phyloP scores from a whole-genome alignment of 2,888 invertebrate genomes.

The Aphodius sticticus region DNA sequence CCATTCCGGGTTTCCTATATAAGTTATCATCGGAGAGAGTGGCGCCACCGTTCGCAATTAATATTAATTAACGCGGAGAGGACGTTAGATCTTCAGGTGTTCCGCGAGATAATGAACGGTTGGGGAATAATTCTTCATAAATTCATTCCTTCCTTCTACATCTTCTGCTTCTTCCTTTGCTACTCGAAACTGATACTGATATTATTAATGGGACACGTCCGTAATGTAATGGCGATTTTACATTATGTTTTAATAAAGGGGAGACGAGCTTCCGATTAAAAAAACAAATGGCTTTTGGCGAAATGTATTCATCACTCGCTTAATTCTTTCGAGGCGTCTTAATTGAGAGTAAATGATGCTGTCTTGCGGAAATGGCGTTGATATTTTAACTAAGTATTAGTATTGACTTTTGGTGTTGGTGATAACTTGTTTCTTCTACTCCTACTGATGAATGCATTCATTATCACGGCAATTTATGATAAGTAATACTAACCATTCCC shows the following conservation, averaged over 20 bases:
- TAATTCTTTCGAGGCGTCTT: not conserved
- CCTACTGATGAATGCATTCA: too few species aligned
- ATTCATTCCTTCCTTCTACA: not conserved
- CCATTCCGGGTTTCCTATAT: not conserved
- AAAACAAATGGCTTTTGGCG: not conserved
- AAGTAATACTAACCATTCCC: too few species aligned
- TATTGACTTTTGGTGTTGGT: too few species aligned
- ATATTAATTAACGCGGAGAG: constrained; percentile 27
- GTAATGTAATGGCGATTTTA: not conserved
- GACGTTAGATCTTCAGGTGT: constrained; percentile 28
- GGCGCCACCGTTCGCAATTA: constrained; percentile 11
- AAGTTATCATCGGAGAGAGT: not conserved
- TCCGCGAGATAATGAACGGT: constrained; percentile 23
- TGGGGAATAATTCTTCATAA: constrained; percentile 15
- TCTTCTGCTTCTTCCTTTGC: not conserved
- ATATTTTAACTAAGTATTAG: not conserved
- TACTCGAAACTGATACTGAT: not conserved
- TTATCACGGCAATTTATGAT: too few species aligned
- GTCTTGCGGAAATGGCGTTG: not conserved
- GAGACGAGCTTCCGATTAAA: not conserved
- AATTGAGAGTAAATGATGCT: not conserved
- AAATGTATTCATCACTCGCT: not conserved
- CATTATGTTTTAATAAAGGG: not conserved
- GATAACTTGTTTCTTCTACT: too few species aligned
- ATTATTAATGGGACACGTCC: not conserved